Percentiles rank a stretch among this genome's conserved stretches.
Conservation (phyloP, 2,113 vertebrate genomes). For the Acrocephalus arundinaceus region DNA sequence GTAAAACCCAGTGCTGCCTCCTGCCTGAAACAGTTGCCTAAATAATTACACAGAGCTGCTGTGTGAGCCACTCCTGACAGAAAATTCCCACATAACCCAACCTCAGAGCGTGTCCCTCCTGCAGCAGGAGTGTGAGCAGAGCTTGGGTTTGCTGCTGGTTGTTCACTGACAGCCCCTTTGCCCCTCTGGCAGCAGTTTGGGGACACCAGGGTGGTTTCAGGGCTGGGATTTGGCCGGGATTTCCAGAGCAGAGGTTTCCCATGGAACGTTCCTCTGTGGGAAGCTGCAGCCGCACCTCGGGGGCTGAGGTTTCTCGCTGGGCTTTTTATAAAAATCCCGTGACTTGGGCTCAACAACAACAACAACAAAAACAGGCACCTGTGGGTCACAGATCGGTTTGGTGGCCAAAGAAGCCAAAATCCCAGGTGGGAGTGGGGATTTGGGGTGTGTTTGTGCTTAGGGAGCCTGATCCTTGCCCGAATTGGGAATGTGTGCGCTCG, state of each 20-base stretch:
- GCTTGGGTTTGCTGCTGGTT: not conserved
- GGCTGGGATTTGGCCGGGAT: fast-evolving
- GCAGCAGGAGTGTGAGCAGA: not conserved
- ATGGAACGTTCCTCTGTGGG: fast-evolving
- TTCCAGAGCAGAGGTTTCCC: not conserved
- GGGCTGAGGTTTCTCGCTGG: not conserved
- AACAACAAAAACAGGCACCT: not conserved
- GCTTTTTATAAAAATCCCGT: not conserved
- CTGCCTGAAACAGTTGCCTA: not conserved
- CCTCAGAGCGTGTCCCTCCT: not conserved
- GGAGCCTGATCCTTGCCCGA: not conserved
- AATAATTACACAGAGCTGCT: too few relatives aligned
- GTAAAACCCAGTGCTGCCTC: fast-evolving
- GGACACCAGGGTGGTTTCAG: fast-evolving
- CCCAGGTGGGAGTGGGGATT: not conserved
- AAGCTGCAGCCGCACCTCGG: not conserved
- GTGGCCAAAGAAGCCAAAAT: not conserved
- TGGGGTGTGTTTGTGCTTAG: not conserved
- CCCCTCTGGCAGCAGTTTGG: not conserved
- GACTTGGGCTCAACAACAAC: not conserved
- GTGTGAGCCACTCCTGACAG: too few relatives aligned
- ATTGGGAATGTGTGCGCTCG: fast-evolving
- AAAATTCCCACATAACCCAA: too few relatives aligned
- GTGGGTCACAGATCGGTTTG: fast-evolving
- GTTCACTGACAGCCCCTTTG: not conserved